Evolutionary conservation across 2,797 vertebrate genomes (phyloP).

Genomic region (Centropyge bicolor): DNA sequence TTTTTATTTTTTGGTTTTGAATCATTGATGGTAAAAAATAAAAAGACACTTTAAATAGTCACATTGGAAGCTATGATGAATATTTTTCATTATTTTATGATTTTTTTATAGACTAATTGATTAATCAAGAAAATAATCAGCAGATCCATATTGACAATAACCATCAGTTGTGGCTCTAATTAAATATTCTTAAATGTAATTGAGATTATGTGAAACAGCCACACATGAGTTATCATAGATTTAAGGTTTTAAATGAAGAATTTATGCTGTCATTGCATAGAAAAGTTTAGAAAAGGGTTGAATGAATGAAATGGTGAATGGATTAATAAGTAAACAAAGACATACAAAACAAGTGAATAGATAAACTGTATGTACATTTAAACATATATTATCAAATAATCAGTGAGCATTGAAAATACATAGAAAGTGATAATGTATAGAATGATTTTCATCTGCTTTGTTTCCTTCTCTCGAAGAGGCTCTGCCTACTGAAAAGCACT

Average conservation of each 20-base stretch:
- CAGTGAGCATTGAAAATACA: background rate
- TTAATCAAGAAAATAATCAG: background rate
- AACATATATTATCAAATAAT: background rate
- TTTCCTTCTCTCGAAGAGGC: slow-evolving; percentile 12
- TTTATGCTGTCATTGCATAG: background rate
- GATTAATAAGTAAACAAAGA: background rate
- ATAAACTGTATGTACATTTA: background rate
- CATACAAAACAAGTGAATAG: background rate
- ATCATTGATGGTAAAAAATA: background rate
- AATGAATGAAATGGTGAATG: background rate
- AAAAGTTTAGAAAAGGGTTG: background rate
- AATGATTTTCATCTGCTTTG: background rate
- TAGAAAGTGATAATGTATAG: background rate
- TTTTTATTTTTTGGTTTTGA: background rate
- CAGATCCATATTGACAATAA: background rate
- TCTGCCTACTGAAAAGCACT: background rate
- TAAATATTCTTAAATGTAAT: background rate
- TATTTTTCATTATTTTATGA: background rate
- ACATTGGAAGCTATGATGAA: background rate
- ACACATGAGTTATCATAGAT: background rate
- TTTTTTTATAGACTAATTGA: background rate
- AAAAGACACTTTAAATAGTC: background rate
- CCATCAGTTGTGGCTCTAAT: background rate
- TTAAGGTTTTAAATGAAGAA: background rate
- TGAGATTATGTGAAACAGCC: slow-evolving; percentile 2